Evolutionary conservation across 2,797 vertebrate species (phyloP), one percentile per base, ranked within the genome.

Genomic region (Phoxinus dragarum): DNA sequence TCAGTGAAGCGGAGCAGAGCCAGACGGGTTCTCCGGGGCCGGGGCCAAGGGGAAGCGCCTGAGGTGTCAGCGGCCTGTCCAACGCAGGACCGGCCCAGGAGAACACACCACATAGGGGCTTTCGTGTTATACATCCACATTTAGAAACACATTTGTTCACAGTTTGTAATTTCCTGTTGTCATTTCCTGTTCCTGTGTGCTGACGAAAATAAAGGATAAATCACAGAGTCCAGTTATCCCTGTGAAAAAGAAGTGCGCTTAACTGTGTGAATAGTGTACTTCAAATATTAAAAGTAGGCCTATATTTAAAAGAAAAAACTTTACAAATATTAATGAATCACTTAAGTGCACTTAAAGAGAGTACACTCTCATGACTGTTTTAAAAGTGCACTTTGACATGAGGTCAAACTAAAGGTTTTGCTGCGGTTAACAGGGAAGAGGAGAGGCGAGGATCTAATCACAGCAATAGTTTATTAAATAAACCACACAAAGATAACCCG

Each of bases 31-130:
- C 61, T 61, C 44, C 52, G 19, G 73, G 75, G 73, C 73, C n/a
- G 14, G 5, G 16, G 87, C 87, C 87, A 86, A 71, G 8, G 67
- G 83, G 79, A 84, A 88, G 81, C n/a, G 86, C 85, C 85, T 69
- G 36, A 79, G 36, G 84, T 64, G 84, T 84, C 84, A 84, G 71
- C 38, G 83, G 84, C 52, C 86, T 68, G 68, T 56, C 67, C 73
- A 52, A 73, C 19, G 36, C 42, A 23, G 54, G 54, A 64, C 79
- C 42, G 64, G 56, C 79, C 81, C 80, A 40, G 59, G 34, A 80
- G 69, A 81, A n/a, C 54, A 78, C 38, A 61, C 38, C 14, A 31
- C 5, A 68, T 2, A 23, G 27, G 3, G 31, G 31, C 64, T 66
- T 34, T 8, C 1, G 64, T 34, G 6, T 72, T 73, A 59, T 12